These are phyloP conservation scores for Sardinella longiceps DNA, from an alignment of 2,797 vertebrate genomes.

Conservation along the genomic window DNA sequence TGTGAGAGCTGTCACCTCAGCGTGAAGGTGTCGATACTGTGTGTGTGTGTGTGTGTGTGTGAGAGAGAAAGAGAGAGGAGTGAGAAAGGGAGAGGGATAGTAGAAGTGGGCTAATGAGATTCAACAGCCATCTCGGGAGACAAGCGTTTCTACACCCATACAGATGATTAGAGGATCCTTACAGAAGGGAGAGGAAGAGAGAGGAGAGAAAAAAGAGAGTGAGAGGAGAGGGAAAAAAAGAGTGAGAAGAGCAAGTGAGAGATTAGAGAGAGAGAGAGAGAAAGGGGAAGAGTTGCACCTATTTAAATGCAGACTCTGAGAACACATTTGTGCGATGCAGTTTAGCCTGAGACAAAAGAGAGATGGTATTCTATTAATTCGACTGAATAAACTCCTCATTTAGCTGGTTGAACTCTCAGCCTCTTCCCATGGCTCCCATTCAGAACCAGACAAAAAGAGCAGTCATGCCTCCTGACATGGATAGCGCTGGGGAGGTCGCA, in stretches of 20 bases:
- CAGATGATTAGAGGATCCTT: not conserved
- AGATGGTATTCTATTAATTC: not conserved
- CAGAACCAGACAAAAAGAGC: slow-evolving; percentile 7
- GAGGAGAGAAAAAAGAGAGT: too few species aligned
- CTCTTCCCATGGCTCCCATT: not conserved
- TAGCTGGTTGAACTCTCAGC: not conserved
- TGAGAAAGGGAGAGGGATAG: slow-evolving; percentile 12
- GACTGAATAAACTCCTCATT: not conserved
- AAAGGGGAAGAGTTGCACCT: not conserved
- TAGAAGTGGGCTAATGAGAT: slow-evolving; percentile 54
- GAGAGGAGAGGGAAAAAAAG: too few species aligned
- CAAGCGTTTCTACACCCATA: not conserved
- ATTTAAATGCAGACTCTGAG: not conserved
- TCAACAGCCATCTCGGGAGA: slow-evolving; percentile 17
- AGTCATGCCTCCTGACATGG: not conserved
- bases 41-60: not conserved
- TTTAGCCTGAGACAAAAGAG: not conserved
- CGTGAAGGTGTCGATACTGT: not conserved
- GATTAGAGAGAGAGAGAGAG: too few species aligned
- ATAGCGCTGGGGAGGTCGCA: slow-evolving; percentile 14
- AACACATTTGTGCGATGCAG: not conserved
- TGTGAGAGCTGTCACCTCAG: not conserved
- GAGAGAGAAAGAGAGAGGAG: not conserved
- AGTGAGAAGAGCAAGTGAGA: not conserved
- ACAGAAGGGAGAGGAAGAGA: not conserved